Conservation (phyloP, 1,140 invertebrate species). For the Cecropterus lyciades region DNA sequence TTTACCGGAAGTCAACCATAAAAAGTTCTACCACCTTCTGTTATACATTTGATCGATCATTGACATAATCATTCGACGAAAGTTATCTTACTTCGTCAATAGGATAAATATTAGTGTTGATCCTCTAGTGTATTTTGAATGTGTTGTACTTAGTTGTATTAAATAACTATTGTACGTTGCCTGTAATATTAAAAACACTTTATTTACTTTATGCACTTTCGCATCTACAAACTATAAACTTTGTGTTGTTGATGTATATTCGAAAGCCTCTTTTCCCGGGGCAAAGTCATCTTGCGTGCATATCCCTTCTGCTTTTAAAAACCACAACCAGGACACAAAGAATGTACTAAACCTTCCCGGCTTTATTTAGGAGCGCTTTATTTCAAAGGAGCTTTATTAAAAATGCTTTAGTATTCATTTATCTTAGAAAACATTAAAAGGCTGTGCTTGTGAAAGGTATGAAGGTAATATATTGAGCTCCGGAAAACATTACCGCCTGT, state of each 20-base stretch:
- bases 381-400: conserved; percentile 25
- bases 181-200: too few species aligned
- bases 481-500: conserved; percentile 11
- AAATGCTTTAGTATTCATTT: conserved; percentile 26
- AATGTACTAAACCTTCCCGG: neutral
- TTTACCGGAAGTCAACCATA: too few species aligned
- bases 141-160: too few species aligned
- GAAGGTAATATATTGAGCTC: conserved; percentile 23
- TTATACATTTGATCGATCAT: too few species aligned
- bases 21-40: too few species aligned
- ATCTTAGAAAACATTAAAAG: conserved; percentile 14
- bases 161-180: too few species aligned
- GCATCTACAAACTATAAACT: too few species aligned
- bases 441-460: conserved; percentile 9
- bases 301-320: conserved; percentile 18
- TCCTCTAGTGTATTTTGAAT: too few species aligned
- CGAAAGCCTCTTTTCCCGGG: neutral
- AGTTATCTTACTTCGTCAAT: too few species aligned
- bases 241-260: neutral
- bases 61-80: too few species aligned
- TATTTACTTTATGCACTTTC: too few species aligned
- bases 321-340: conserved; percentile 29
- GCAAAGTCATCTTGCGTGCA: conserved; percentile 20
- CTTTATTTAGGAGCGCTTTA: conserved; percentile 20
- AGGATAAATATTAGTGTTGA: too few species aligned